Conservation (phyloP, 1,140 invertebrate genomes). For the Drosophila rhopaloa region DNA sequence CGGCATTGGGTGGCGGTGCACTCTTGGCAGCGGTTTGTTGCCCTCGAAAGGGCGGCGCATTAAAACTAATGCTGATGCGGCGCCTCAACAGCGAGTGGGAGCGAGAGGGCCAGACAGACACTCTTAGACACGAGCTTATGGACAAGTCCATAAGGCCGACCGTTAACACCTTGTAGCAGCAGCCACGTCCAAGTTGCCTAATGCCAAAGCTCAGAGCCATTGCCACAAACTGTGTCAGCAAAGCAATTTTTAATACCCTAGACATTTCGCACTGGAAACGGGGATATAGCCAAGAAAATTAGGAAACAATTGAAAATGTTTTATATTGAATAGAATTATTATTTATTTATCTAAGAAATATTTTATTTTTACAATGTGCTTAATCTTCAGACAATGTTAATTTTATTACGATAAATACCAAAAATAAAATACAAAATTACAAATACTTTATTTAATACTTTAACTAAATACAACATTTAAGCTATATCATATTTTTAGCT, state of each 20-base stretch:
- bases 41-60: constrained; percentile 58
- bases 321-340: too few relatives aligned
- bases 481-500: too few relatives aligned
- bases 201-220: constrained; percentile 81
- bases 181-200: constrained; percentile 76
- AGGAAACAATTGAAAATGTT: too few relatives aligned
- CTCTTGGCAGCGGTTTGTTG: constrained; percentile 67
- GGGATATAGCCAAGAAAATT: not conserved
- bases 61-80: constrained; percentile 80
- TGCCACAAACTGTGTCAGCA: constrained; percentile 81
- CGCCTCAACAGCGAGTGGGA: constrained; percentile 32
- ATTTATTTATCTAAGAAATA: too few relatives aligned
- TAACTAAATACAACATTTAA: too few relatives aligned
- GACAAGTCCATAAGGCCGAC: constrained; percentile 79
- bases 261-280: not conserved
- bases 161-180: constrained; percentile 80
- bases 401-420: too few relatives aligned
- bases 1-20: constrained; percentile 34
- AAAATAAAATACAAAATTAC: too few relatives aligned
- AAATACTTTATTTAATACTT: too few relatives aligned
- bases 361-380: too few relatives aligned
- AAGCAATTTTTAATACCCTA: constrained; percentile 70
- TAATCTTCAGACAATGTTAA: too few relatives aligned
- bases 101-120: constrained; percentile 44
- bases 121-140: constrained; percentile 76